Conservation (phyloP, 2,113 vertebrate species). For the Cromileptes altivelis region DNA sequence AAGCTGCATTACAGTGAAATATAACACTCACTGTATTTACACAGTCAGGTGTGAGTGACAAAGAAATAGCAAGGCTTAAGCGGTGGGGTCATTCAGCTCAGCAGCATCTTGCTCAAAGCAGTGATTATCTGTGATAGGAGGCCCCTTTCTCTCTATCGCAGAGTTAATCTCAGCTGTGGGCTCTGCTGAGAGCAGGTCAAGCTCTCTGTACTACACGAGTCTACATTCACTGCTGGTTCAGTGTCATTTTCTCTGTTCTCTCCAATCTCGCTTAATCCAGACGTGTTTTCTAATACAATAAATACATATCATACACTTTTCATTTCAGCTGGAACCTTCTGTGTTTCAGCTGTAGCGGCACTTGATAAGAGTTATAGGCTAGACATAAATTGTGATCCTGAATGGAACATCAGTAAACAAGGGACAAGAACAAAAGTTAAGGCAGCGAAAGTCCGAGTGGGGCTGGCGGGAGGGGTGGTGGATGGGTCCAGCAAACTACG, state of each 20-base stretch:
- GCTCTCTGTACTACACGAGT: slow-evolving; percentile 30
- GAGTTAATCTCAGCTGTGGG: slow-evolving; percentile 34
- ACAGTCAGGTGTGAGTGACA: slow-evolving; percentile 27
- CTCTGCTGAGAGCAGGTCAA: slow-evolving; percentile 36
- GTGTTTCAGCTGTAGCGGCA: background rate
- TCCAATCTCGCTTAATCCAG: background rate
- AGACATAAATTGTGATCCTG: background rate
- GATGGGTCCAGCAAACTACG: too few species aligned
- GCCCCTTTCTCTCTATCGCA: slow-evolving; percentile 18
- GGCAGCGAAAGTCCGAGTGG: too few species aligned
- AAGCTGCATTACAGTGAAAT: background rate
- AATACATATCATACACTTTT: background rate
- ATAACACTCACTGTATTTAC: slow-evolving; percentile 3
- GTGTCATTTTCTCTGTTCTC: slow-evolving; percentile 6
- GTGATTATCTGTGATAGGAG: slow-evolving; percentile 44
- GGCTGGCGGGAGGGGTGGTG: too few species aligned
- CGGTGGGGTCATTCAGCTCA: slow-evolving; percentile 30
- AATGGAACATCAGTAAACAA: background rate
- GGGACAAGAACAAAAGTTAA: too few species aligned
- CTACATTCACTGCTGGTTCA: slow-evolving; percentile 40
- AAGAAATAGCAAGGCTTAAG: slow-evolving; percentile 32
- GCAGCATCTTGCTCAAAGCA: slow-evolving; percentile 19
- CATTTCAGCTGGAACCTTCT: background rate
- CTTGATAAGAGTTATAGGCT: background rate
- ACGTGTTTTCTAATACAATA: background rate